Conservation (phyloP, 2,113 vertebrate species). For the Hippotragus niger region DNA sequence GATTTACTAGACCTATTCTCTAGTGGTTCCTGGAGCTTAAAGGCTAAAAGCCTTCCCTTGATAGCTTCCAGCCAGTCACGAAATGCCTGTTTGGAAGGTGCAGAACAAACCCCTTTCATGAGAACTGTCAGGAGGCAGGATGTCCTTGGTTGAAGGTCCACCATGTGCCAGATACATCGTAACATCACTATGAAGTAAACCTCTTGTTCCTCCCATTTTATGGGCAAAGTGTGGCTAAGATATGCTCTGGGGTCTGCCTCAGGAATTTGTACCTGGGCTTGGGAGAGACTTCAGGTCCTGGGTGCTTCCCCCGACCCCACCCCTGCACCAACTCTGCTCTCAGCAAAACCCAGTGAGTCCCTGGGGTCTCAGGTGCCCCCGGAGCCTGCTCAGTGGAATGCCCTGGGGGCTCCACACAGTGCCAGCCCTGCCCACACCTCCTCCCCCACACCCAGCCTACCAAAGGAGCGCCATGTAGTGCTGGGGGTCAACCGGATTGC, state of each 20-base stretch:
- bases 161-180: accelerated
- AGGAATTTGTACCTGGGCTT: not conserved
- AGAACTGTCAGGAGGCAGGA: not conserved
- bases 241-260: not conserved
- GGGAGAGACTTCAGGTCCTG: not conserved
- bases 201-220: not conserved
- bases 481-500: constrained; percentile 87
- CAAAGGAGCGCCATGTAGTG: constrained; percentile 95
- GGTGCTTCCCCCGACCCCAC: not conserved
- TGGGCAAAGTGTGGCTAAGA: not conserved
- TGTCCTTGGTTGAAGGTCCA: not conserved
- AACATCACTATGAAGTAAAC: not conserved
- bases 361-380: not conserved
- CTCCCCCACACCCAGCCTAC: constrained; percentile 71
- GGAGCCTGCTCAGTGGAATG: no score
- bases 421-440: not conserved
- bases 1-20: not conserved
- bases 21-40: not conserved
- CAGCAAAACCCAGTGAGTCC: not conserved
- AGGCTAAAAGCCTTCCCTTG: not conserved
- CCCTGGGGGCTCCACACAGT: not conserved
- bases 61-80: not conserved
- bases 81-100: not conserved
- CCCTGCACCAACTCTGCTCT: not conserved
- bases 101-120: not conserved